Evolutionary conservation across 2,888 invertebrate genomes (phyloP).

Genomic region (Perizoma flavofasciatum): DNA sequence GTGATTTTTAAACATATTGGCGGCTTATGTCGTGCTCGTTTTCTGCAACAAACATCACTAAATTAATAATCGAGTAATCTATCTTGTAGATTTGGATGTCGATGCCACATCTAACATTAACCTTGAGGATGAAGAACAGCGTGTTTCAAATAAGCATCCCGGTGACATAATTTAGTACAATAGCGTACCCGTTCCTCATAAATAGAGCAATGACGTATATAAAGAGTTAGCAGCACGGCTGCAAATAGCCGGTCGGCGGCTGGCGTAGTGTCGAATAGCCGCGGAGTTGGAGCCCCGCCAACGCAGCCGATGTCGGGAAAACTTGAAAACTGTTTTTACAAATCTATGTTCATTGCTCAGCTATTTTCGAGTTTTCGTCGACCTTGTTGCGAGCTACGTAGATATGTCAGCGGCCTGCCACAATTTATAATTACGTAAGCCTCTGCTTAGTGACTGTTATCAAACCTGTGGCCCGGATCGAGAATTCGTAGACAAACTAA

Average conservation of each 20-base stretch:
- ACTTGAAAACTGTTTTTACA: constrained; percentile 78
- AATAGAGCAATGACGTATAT: constrained; percentile 78
- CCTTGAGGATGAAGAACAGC: constrained; percentile 57
- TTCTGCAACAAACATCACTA: constrained; percentile 81
- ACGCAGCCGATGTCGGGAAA: constrained; percentile 59
- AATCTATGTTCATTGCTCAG: constrained; percentile 72
- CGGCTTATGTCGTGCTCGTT: constrained; percentile 90
- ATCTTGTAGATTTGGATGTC: constrained; percentile 18
- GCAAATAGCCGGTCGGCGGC: constrained; percentile 74
- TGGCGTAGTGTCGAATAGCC: constrained; percentile 71
- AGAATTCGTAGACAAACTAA: constrained; percentile 29
- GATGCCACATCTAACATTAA: constrained; percentile 45
- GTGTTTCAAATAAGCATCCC: constrained; percentile 57
- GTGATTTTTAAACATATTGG: constrained; percentile 95
- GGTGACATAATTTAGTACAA: constrained; percentile 77
- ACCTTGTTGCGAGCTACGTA: constrained; percentile 70
- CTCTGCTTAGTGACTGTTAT: constrained; percentile 17
- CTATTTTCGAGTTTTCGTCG: constrained; percentile 75
- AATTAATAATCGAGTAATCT: constrained; percentile 24
- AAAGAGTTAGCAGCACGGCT: constrained; percentile 67
- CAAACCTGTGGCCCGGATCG: constrained; percentile 8
- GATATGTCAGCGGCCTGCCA: constrained; percentile 69
- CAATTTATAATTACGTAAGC: constrained; percentile 65
- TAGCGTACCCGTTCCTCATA: constrained; percentile 66
- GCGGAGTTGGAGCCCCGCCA: constrained; percentile 70